Base-by-base conservation (phyloP, 2,113 vertebrate species). In the Beaufortia kweichowensis region DNA sequence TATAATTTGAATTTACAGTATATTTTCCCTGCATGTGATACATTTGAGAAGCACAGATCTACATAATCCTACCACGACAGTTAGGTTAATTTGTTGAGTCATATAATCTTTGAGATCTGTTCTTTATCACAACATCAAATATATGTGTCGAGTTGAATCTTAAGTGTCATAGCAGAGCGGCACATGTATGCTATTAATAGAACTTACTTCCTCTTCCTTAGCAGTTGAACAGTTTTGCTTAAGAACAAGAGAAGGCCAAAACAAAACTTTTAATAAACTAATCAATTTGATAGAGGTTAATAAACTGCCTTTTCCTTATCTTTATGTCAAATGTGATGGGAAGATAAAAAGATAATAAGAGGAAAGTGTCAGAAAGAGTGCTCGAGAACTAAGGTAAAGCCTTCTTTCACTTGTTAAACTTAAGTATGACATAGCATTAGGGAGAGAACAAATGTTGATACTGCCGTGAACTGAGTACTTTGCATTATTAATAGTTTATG, bases 181-280 rank as follows among this genome's bases (percentile, higher is more conserved):
- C 39, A 56, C 1, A 71, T 21, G 56, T 19, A 19, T 62, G 24
- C 81, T 82, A 79, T 76, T 76, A 76, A 76, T 79, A 83, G 74
- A 77, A 19, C 43, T 23, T 10, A 12, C 66, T 85, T 85, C 74
- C 81, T 79, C 48, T 75, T 83, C 60, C 55, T 60, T 35, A 69
- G 21, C 11, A 1, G 57, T 66, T 65, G 46, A 53, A 62, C 14
- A 31, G 33, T 63, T 75, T n/a, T 43, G 28, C 17, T 3, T 33
- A 41, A 64, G n/a, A 24, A 43, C n/a, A 12, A 64, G 2, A 24
- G 21, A 39, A 6, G 9, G 41, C 14, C 5, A 2, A n/a, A n/a
- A n/a, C n/a, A n/a, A n/a, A n/a, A n/a, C n/a, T n/a, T n/a, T n/a
- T n/a, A 76, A 46, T 12, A 6, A 50, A 50, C n/a, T 3, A 3